Conservation (phyloP, 2,113 vertebrate species). For the Elephas maximus region DNA sequence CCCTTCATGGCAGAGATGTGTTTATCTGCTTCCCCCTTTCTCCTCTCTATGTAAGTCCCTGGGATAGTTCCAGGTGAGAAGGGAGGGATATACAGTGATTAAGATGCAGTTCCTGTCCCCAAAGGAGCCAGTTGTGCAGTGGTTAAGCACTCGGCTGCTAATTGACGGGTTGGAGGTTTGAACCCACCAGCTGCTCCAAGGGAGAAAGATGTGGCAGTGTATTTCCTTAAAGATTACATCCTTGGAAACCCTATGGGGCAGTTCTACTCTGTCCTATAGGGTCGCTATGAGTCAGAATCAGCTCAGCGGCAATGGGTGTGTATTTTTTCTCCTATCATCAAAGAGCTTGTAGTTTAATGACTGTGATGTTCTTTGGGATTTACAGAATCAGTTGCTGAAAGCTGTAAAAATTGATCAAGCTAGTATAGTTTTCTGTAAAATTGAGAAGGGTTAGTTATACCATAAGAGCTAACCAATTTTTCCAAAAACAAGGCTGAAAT, state of each 20-base stretch:
- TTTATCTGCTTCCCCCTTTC: background rate
- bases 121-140: background rate
- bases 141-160: no score
- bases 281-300: no score
- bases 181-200: no score
- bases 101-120: background rate
- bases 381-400: slow-evolving; percentile 29
- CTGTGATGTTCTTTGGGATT: background rate
- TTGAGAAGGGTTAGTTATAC: background rate
- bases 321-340: background rate
- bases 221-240: no score
- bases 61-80: background rate
- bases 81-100: background rate
- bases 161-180: no score
- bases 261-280: no score
- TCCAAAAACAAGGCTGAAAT: slow-evolving; percentile 46
- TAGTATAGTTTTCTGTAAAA: slow-evolving; percentile 11
- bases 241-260: no score
- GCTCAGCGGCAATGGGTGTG: no score
- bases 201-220: no score
- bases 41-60: background rate
- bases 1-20: background rate
- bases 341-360: background rate
- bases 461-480: background rate
- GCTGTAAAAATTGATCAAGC: background rate